A percentile compares a stretch with the other conserved stretches of the same genome.
These are phyloP conservation scores for Drosophila funebris DNA, from an alignment of 1,140 invertebrate genomes.

Conservation along the genomic window DNA sequence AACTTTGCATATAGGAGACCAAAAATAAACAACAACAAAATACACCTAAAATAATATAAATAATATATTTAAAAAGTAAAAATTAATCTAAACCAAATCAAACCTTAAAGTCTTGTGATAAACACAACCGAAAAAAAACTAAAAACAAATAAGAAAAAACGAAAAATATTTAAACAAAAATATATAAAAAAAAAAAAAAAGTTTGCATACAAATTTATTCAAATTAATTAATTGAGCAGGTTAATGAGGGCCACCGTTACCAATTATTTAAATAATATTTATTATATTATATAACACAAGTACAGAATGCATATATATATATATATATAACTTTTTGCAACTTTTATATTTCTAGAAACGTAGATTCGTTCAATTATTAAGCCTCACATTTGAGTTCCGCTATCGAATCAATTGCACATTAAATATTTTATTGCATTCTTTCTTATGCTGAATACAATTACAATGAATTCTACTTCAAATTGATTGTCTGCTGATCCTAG, in stretches of 20 bases:
- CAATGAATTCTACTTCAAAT: no score
- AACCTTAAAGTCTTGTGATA: constrained; percentile 74
- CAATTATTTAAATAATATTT: constrained; percentile 63
- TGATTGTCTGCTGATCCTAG: neutral
- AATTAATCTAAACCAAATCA: constrained; percentile 57
- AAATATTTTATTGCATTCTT: neutral
- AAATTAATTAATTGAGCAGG: constrained; percentile 70
- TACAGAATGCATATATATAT: constrained; percentile 49
- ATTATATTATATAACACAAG: constrained; percentile 46
- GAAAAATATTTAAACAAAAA: constrained; percentile 6
- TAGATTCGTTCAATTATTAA: constrained; percentile 33
- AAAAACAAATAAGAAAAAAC: constrained; percentile 22
- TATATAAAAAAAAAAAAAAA: constrained; percentile 22
- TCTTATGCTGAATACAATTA: neutral
- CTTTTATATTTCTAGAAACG: constrained; percentile 31
- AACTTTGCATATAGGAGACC: constrained; percentile 41
- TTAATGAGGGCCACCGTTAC: constrained; percentile 75
- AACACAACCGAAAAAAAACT: constrained; percentile 42
- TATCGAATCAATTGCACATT: neutral
- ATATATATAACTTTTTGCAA: constrained; percentile 48
- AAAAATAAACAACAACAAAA: constrained; percentile 33
- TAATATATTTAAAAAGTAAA: constrained; percentile 48
- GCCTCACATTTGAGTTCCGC: neutral
- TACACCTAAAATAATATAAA: constrained; percentile 9
- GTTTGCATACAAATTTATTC: constrained; percentile 61